phyloP scores from a whole-genome alignment of 2,888 invertebrate species.

The Nephrotoma guestfalica region DNA sequence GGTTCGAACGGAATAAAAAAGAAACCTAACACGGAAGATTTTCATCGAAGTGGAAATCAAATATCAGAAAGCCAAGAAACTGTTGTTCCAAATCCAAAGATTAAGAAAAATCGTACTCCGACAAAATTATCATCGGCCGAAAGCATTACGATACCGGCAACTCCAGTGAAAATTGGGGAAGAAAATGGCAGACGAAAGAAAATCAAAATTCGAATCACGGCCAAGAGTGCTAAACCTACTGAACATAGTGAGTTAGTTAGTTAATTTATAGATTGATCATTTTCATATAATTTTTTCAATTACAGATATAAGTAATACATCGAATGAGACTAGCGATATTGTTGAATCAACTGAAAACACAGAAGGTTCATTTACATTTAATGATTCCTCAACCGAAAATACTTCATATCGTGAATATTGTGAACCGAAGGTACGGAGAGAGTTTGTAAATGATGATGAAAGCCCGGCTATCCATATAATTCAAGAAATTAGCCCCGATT shows the following conservation, averaged over 20 bases:
- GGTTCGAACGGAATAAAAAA: neutral
- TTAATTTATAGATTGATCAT: neutral
- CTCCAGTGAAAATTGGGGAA: neutral
- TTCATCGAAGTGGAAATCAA: neutral
- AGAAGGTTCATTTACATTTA: neutral
- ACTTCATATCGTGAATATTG: neutral
- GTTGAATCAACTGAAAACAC: neutral
- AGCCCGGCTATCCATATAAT: constrained; percentile 28
- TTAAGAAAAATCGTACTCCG: neutral
- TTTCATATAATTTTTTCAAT: neutral
- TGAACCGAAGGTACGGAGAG: neutral
- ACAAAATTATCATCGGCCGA: neutral
- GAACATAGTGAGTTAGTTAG: neutral
- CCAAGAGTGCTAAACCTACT: neutral
- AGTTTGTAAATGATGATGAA: neutral
- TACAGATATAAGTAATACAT: neutral
- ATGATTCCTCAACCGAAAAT: neutral
- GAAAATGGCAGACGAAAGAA: neutral
- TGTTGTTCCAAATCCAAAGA: neutral
- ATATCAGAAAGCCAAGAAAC: neutral
- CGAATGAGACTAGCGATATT: neutral
- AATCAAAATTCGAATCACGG: neutral
- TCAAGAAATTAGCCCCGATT: constrained; percentile 23
- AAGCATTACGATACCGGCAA: neutral
- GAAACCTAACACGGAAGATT: neutral